A percentile compares a stretch with the other conserved stretches of the same genome.
Evolutionary conservation across 1,140 invertebrate genomes (phyloP).

Genomic region (Atta colombica): DNA sequence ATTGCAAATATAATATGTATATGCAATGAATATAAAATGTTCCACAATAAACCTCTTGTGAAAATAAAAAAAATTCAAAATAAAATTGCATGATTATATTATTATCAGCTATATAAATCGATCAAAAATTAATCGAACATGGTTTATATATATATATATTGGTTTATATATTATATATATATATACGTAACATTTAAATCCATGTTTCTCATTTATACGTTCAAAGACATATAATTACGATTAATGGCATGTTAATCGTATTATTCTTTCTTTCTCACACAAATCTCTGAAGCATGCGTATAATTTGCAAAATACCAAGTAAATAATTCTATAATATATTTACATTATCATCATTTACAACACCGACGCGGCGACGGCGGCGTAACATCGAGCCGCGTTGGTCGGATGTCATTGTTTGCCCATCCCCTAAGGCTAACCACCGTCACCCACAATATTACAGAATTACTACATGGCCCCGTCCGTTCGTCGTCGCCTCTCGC

Average conservation of each 20-base stretch:
- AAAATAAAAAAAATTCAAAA: too few species aligned
- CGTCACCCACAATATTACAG: conserved; percentile 82
- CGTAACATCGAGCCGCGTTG: conserved; percentile 74
- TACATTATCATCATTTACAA: conserved; percentile 75
- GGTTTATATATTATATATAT: neutral
- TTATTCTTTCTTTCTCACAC: neutral
- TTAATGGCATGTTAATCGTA: conserved; percentile 7
- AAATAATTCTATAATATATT: conserved; percentile 78
- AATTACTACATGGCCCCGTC: conserved; percentile 77
- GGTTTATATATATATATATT: neutral
- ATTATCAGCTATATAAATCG: too few species aligned
- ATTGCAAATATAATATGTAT: too few species aligned
- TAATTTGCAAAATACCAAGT: conserved; percentile 59
- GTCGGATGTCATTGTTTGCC: conserved; percentile 81
- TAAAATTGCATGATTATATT: too few species aligned
- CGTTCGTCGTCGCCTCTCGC: conserved; percentile 68
- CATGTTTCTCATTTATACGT: neutral
- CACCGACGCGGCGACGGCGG: conserved; percentile 59
- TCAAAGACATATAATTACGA: conserved; percentile 44
- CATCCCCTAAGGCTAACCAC: conserved; percentile 80
- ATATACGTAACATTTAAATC: conserved; percentile 11
- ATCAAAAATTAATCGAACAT: too few species aligned
- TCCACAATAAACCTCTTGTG: too few species aligned
- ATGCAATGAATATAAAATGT: too few species aligned
- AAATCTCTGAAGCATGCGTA: neutral